These are phyloP conservation scores for Dryobates pubescens DNA, from an alignment of 2,797 vertebrate genomes.

Conservation along the genomic window DNA sequence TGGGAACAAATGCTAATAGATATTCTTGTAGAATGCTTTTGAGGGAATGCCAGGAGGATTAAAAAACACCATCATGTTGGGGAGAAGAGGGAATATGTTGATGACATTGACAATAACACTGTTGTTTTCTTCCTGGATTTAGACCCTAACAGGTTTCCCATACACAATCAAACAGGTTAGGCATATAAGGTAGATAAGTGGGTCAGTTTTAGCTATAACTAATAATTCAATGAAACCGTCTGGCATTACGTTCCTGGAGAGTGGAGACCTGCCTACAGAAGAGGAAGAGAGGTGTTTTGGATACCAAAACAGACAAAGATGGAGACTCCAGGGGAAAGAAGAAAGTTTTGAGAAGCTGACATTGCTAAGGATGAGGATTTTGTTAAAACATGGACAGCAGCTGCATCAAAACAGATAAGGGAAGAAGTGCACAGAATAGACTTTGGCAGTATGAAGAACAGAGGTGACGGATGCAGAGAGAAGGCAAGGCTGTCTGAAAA, in stretches of 20 bases:
- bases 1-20: neutral
- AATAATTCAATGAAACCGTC: neutral
- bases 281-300: neutral
- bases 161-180: neutral
- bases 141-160: neutral
- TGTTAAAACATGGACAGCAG: neutral
- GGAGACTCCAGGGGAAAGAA: fast-evolving
- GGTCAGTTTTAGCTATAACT: neutral
- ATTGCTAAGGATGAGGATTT: neutral
- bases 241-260: neutral
- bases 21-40: neutral
- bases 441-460: neutral
- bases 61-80: constrained; percentile 26
- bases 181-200: neutral
- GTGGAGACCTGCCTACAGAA: neutral
- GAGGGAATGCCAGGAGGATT: constrained; percentile 6
- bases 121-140: neutral
- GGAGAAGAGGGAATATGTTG: neutral
- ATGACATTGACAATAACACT: neutral
- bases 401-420: neutral
- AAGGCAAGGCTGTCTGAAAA: neutral
- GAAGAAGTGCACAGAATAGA: neutral
- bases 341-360: neutral
- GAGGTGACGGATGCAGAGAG: neutral
- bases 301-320: neutral